phyloP scores from a whole-genome alignment of 2,888 invertebrate species.

The Hirtodrosophila duncani region DNA sequence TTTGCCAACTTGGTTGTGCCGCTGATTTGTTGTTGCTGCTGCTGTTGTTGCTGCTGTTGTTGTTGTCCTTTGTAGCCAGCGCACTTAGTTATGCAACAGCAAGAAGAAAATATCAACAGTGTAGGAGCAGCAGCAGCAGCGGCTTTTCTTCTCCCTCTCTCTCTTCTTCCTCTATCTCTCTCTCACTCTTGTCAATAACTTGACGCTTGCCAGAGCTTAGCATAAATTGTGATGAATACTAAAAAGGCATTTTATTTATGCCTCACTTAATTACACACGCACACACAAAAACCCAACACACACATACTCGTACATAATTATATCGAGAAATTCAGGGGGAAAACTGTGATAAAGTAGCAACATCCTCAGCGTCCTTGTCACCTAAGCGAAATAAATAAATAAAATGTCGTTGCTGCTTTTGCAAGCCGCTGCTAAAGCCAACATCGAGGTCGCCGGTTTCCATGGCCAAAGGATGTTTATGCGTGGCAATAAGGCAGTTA shows the following conservation, averaged over 20 bases:
- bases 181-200: conserved; percentile 54
- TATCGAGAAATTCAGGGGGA: conserved; percentile 13
- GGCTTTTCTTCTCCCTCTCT: too few relatives aligned
- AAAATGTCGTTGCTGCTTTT: conserved; percentile 44
- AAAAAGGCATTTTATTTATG: conserved; percentile 74
- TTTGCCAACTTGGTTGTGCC: too few relatives aligned
- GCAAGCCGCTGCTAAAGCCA: conserved; percentile 19
- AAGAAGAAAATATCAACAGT: neutral
- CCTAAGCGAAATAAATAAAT: conserved; percentile 60
- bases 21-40: too few relatives aligned
- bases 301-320: conserved; percentile 2
- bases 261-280: conserved; percentile 63
- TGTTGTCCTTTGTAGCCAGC: conserved; percentile 16
- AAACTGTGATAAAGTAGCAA: conserved; percentile 33
- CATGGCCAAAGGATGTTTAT: conserved; percentile 9
- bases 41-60: conserved; percentile 29
- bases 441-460: conserved; percentile 4
- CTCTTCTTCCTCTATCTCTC: too few relatives aligned
- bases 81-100: conserved; percentile 50
- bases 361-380: conserved; percentile 45
- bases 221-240: conserved; percentile 76
- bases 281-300: conserved; percentile 15
- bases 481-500: neutral
- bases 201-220: conserved; percentile 69
- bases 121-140: too few relatives aligned